Evolutionary conservation across 2,113 vertebrate genomes (phyloP).

Genomic region (Corythaeola cristata): DNA sequence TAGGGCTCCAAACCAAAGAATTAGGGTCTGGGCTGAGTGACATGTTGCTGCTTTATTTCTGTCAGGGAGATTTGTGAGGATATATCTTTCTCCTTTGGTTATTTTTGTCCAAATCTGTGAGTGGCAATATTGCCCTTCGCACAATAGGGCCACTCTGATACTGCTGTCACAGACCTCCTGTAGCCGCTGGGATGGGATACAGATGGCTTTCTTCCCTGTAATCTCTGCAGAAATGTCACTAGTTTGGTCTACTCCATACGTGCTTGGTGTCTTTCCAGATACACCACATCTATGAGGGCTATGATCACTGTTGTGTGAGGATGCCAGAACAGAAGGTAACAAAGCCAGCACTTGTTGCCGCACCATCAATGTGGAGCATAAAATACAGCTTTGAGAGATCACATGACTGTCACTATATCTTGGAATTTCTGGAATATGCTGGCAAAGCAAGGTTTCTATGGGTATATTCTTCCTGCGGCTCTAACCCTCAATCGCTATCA

Average conservation of each 20-base stretch:
- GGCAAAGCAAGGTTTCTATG: neutral
- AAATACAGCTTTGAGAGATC: neutral
- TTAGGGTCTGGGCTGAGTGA: neutral
- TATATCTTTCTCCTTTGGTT: neutral
- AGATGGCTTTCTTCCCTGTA: neutral
- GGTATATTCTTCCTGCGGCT: neutral
- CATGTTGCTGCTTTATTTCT: neutral
- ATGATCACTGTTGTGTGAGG: neutral
- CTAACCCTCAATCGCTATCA: neutral
- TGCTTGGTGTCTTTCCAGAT: neutral
- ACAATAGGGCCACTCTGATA: fast-evolving
- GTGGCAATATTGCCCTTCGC: neutral
- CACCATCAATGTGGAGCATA: neutral
- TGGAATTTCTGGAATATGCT: neutral
- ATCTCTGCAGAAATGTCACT: neutral
- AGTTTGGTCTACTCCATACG: neutral
- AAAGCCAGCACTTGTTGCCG: neutral
- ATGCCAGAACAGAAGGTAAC: neutral
- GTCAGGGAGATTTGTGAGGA: neutral
- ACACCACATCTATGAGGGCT: neutral
- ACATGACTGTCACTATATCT: neutral
- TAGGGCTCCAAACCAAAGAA: neutral
- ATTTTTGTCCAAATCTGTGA: neutral
- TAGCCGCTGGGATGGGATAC: neutral
- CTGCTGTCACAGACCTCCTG: neutral